Evolutionary conservation across 2,113 vertebrate species (phyloP), one percentile per base, ranked within the genome.

Genomic region (Reinhardtius hippoglossoides): DNA sequence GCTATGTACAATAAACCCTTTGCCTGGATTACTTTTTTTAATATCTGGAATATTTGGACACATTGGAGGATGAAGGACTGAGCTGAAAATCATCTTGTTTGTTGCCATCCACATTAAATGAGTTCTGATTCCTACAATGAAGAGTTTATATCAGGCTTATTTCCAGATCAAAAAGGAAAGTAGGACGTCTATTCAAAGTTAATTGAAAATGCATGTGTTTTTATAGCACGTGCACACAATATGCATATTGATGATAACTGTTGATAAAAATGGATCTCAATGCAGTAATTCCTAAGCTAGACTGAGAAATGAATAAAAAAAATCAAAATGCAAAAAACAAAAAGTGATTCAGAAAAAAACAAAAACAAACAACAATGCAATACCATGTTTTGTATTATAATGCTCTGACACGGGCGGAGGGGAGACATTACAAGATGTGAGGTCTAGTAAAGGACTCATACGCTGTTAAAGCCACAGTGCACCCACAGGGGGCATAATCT

Each of bases 401-500:
- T 26, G 52, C 44, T 60, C 55, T 56, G 18, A 69, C 52, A 67
- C 4, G 27, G 40, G 50, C 40, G 52, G 55, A 70, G 12, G 14
- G 46, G 76, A 65, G 58, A 73, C 63, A 80, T 71, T 52, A 37
- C 9, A 52, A 55, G 31, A 73, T 68, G 64, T 54, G 66, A 69
- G 62, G 67, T 72, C 66, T 75, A 14, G 67, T 73, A 63, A 80
- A 81, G 61, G 48, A 63, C 48, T 65, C 71, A 61, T 56, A 79
- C 40, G 31, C 61, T 79, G 54, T 80, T 78, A 86, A 80, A 86
- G 60, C 79, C 75, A 80, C 62, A 78, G 76, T 80, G 67, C 67
- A 78, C 76, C 82, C 87, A 85, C 79, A 86, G 82, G 80, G 70
- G 69, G 70, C 74, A 89, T 88, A 76, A 83, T 87, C 71, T 80